Base-by-base conservation (phyloP, 2,888 invertebrate genomes). In the Augochlorella aurata region DNA sequence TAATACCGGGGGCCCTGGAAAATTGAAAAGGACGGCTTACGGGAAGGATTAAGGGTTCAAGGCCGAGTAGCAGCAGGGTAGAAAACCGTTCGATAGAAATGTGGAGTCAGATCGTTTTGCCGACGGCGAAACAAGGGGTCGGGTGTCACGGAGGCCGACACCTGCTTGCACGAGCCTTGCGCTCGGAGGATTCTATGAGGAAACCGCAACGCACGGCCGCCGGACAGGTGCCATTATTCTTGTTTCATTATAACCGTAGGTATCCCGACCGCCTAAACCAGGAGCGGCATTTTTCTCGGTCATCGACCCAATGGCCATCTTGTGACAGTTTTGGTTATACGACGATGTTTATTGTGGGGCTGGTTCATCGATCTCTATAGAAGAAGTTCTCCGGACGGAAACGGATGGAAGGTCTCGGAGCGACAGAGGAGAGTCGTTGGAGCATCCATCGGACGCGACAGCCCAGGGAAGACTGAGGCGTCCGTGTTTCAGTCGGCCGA, bases 151-250 rank as follows among this genome's bases (percentile, higher is more conserved):
- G 44, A 67, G 77, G 63, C 67, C 67, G 61, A 45, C 85, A 85
- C 85, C 84, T 85, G 85, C 63, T 66, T 10, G 69, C 66, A 16
- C 38, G 61, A 69, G 45, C 63, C 21, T 9, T 38, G 38, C n/a
- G 67, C 24, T 44, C 8, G 12, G 69, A 66, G 38, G 67, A 82
- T 76, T 68, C 73, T 77, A 77, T 52, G 76, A 81, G 73, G 67
- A 82, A 82, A 86, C 87, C 86, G 82, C 85, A 85, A 88, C 63
- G 77, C 87, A 73, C 50, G 49, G 63, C 74, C 71, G 78, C 44
- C 73, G 83, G 85, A 87, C 90, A 90, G 90, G 90, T 90, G 84
- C 84, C 77, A 88, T 86, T 90, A 88, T 90, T 88, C 87, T 79
- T 85, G 79, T 88, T 90, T 88, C 85, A 76, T 89, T 86, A 66